A percentile compares a stretch with the other conserved stretches of the same genome.
These are phyloP conservation scores for Falcaria lacertinaria DNA, from an alignment of 2,888 invertebrate genomes.

Conservation along the genomic window DNA sequence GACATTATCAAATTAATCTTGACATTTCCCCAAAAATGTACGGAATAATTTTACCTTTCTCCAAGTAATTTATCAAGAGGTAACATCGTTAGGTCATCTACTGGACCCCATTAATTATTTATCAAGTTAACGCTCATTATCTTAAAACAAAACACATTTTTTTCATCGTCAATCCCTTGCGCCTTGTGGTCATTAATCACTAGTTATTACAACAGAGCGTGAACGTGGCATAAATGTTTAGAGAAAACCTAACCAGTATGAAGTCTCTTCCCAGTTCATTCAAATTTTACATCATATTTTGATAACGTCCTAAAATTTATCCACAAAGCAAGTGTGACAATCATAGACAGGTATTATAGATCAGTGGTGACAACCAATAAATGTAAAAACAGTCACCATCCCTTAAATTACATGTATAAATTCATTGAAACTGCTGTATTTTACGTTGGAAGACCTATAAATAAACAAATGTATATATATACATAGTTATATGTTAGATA, in stretches of 20 bases:
- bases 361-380: no score
- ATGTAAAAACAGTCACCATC: no score
- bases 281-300: not conserved
- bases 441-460: no score
- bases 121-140: slow-evolving; percentile 64
- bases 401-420: no score
- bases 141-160: slow-evolving; percentile 58
- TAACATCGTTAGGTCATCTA: slow-evolving; percentile 33
- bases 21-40: not conserved
- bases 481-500: no score
- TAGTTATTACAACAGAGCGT: slow-evolving; percentile 25
- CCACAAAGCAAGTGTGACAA: no score
- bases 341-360: no score
- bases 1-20: not conserved
- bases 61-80: slow-evolving; percentile 36
- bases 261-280: not conserved
- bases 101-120: slow-evolving; percentile 56
- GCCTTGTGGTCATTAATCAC: slow-evolving; percentile 57
- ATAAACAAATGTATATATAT: no score
- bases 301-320: no score
- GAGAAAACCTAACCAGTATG: not conserved
- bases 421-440: no score
- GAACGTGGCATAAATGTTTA: slow-evolving; percentile 2
- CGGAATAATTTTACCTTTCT: slow-evolving; percentile 8
- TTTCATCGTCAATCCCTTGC: slow-evolving; percentile 45